Conservation (phyloP, 2,888 invertebrate genomes). For the Pandemis heparana region DNA sequence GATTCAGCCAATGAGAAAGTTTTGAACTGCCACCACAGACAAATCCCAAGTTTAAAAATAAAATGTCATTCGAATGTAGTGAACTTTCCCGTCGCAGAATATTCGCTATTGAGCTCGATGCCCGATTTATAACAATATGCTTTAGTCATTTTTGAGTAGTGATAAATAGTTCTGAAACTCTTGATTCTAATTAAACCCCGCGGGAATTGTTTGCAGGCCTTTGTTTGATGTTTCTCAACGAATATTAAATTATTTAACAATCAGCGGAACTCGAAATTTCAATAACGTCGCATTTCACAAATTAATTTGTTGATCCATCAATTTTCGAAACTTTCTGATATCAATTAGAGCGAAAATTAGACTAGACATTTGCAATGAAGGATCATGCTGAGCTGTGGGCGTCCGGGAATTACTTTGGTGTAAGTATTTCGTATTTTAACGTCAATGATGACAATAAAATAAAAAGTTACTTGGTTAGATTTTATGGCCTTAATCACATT, state of each 20-base stretch:
- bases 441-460: too few species aligned
- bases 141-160: conserved; percentile 17
- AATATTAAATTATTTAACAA: conserved; percentile 35
- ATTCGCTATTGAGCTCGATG: not conserved
- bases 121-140: not conserved
- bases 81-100: not conserved
- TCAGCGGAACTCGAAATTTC: conserved; percentile 28
- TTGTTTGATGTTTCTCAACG: conserved; percentile 39
- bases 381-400: not conserved
- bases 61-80: not conserved
- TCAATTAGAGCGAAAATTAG: conserved; percentile 27
- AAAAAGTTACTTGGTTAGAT: too few species aligned
- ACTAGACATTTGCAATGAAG: conserved; percentile 1
- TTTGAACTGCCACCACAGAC: not conserved
- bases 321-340: conserved; percentile 25
- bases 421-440: not conserved
- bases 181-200: conserved; percentile 23
- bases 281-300: conserved; percentile 28
- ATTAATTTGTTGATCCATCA: conserved; percentile 37
- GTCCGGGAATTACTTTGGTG: not conserved
- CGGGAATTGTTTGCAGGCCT: conserved; percentile 32
- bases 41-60: not conserved
- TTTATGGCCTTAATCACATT: too few species aligned
- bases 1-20: not conserved
- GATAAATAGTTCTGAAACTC: conserved; percentile 35